Base-by-base conservation (phyloP, 1,140 invertebrate species). In the Drosophila asahinai region DNA sequence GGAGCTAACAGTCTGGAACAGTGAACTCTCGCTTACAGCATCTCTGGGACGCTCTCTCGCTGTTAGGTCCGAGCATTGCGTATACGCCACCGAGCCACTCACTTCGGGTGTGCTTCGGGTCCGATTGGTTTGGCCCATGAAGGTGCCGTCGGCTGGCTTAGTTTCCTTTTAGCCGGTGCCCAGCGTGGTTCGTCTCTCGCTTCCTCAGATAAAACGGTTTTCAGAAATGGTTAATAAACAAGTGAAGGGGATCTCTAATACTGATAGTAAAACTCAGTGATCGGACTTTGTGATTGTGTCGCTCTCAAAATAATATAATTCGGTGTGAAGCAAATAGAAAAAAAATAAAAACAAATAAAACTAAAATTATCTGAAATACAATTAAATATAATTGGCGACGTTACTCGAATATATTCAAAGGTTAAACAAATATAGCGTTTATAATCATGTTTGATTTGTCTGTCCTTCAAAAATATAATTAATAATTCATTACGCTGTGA, bases 131-230 rank as follows among this genome's bases (percentile, higher is more conserved):
- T 49, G 65, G 60, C 73, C 19, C 61, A 52, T 66, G 63, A 72
- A 73, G 33, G 33, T 25, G 49, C 47, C 54, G 38, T 40, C 61
- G 45, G 49, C 43, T 75, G 78, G 65, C 68, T 86, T 73, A 91
- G 89, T 91, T 74, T 86, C 54, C 80, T 80, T 83, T 83, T 76
- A 82, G 79, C 89, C 89, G 89, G 89, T 89, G 79, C 57, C 58
- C 71, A 67, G 83, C 63, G 66, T 48, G 57, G 81, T 78, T 60
- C 78, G 70, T 45, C 22, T 62, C n/a, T 63, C 80, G 87, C 80
- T 70, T 62, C 5, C 55, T 27, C 3, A 54, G 12, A 11, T 17
- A 6, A 48, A 55, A 57, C 42, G 33, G 27, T 40, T 19, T 25
- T n/a, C 36, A 60, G 38, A 43, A 52, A 73, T 73, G 52, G 54